Evolutionary conservation across 2,797 vertebrate species (phyloP).

Genomic region (Cyclopterus lumpus): DNA sequence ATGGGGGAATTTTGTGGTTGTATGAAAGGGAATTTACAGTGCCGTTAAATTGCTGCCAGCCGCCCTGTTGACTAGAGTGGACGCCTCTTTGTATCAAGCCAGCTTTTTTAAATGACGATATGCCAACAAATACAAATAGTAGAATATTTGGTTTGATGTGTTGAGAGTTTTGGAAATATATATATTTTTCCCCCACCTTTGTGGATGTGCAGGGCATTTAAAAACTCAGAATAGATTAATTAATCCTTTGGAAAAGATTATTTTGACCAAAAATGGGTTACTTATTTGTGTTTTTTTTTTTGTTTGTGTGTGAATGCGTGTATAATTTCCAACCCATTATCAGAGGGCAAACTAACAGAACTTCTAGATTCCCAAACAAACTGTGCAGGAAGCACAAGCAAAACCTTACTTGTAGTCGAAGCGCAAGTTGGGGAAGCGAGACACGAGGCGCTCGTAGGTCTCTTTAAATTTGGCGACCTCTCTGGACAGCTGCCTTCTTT

Average conservation of each 20-base stretch:
- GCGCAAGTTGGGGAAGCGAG: conserved; percentile 89
- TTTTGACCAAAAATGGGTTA: background rate
- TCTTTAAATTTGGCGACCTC: conserved; percentile 86
- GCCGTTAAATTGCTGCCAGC: background rate
- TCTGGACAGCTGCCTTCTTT: conserved; percentile 81
- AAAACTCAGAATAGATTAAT: background rate
- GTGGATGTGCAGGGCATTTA: background rate
- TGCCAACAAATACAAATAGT: background rate
- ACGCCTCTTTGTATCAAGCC: background rate
- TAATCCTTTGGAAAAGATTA: background rate
- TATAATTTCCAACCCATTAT: background rate
- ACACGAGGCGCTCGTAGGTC: conserved; percentile 86
- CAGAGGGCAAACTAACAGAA: background rate
- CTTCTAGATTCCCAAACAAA: background rate
- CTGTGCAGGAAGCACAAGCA: background rate
- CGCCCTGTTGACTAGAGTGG: background rate
- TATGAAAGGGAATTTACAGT: background rate
- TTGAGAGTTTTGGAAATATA: too few species aligned
- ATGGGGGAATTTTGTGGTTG: background rate
- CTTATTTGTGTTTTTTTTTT: background rate
- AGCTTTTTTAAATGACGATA: background rate
- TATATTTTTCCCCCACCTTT: background rate
- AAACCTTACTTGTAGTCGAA: conserved; percentile 92
- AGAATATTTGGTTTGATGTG: background rate
- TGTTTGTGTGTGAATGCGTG: background rate